Evolutionary conservation across 2,888 invertebrate species (phyloP), one percentile per base, ranked within the genome.

Genomic region (Thumatha senex): DNA sequence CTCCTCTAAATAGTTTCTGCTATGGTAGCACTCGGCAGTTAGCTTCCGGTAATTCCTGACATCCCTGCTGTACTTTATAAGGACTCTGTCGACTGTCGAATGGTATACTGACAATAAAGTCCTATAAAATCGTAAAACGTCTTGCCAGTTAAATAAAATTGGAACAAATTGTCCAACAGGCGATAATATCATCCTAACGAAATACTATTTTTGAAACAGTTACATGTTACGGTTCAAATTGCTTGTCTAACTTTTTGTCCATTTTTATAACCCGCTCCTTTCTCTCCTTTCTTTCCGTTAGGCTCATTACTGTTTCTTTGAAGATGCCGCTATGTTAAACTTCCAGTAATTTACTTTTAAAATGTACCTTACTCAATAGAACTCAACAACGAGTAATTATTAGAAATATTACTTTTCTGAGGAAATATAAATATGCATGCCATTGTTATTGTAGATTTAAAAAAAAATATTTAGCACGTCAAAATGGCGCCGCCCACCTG

Each of bases 231-330:
- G 60, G 71, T 65, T 67, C 61, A 58, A 55, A 60, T 54, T 82
- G 83, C 81, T 73, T 72, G 63, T 67, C 39, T 60, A 66, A 69
- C 70, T 56, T 68, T 73, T 71, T 67, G 61, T 71, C 77, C 58
- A 71, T 64, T 70, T 83, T 81, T 83, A 78, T 83, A 83, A 84
- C 85, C 62, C 43, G 82, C 83, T 84, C 84, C 85, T 85, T 85
- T 85, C 84, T 82, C 82, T 84, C 84, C 85, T 84, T 84, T 84
- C 84, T 82, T 82, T 78, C 84, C 82, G 84, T 84, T 84, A 89
- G 74, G 55, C 81, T 70, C 84, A 78, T 85, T 86, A 76, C 63
- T 66, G 61, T 65, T 36, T 49, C 77, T 86, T 87, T 87, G 82
- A 78, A 73, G 61, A 50, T 46, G 67, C 85, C 89, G 88, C 63